A percentile compares a stretch with the other conserved stretches of the same genome.
These are phyloP conservation scores for Heliconius ismenius DNA, from an alignment of 2,888 invertebrate species.

Conservation along the genomic window DNA sequence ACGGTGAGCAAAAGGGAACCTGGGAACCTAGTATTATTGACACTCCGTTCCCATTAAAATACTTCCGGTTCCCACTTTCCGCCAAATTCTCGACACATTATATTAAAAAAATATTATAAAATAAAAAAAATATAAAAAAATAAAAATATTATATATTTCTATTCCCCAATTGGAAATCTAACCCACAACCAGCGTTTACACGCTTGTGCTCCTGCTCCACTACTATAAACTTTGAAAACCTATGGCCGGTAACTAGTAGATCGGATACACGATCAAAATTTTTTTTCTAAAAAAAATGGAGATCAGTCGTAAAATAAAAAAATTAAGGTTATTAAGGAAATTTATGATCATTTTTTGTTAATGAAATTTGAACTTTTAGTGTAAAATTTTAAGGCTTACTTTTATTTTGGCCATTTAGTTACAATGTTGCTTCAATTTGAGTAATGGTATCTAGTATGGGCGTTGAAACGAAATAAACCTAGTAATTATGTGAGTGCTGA, in stretches of 20 bases:
- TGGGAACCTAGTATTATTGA: no score
- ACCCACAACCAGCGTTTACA: not conserved
- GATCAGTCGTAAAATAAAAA: constrained; percentile 54
- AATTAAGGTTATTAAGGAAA: constrained; percentile 36
- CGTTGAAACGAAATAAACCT: constrained; percentile 44
- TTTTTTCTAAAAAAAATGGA: constrained; percentile 40
- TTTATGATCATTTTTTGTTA: constrained; percentile 31
- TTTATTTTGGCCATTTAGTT: not conserved
- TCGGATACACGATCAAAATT: constrained; percentile 32
- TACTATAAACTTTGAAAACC: constrained; percentile 22
- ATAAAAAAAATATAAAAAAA: no score
- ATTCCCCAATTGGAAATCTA: not conserved
- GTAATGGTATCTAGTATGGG: constrained; percentile 49
- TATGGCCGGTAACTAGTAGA: constrained; percentile 23
- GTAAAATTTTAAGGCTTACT: not conserved
- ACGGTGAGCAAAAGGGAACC: no score
- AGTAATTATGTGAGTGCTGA: constrained; percentile 45
- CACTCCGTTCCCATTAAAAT: no score
- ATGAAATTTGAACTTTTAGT: not conserved
- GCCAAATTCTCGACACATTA: not conserved
- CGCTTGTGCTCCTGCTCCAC: not conserved
- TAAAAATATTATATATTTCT: not conserved
- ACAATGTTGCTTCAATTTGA: constrained; percentile 48
- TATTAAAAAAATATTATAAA: no score
- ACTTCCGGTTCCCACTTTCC: no score